phyloP scores from a whole-genome alignment of 2,113 vertebrate species.

The Anolis sagrei region DNA sequence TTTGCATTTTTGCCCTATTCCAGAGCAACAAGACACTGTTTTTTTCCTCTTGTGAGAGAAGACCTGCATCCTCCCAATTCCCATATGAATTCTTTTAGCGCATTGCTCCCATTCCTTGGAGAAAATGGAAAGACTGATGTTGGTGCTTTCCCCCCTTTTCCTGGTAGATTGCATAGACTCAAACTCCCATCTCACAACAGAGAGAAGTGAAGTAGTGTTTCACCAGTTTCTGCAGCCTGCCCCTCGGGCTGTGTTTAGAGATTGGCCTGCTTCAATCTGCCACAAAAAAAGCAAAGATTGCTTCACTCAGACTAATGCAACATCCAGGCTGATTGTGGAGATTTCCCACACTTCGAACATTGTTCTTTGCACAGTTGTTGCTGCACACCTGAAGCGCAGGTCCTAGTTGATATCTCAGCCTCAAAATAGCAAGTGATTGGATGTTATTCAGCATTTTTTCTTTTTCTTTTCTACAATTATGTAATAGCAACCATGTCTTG shows the following conservation, averaged over 20 bases:
- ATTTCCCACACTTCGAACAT: neutral
- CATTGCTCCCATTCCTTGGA: neutral
- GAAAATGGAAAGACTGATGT: neutral
- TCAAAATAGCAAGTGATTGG: neutral
- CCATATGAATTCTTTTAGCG: neutral
- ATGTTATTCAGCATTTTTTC: no score
- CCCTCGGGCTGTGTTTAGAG: neutral
- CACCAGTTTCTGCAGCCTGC: fast-evolving
- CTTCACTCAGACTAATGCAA: neutral
- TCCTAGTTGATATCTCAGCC: fast-evolving
- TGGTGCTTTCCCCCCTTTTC: neutral
- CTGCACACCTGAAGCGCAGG: neutral
- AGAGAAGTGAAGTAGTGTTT: no score
- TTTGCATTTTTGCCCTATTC: neutral
- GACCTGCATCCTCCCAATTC: neutral
- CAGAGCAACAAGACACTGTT: neutral
- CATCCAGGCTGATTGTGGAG: neutral
- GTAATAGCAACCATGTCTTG: fast-evolving
- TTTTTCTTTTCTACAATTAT: no score
- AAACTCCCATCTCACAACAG: neutral
- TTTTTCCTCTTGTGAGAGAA: neutral
- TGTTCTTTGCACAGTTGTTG: neutral
- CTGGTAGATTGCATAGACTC: neutral
- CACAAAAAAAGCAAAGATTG: neutral
- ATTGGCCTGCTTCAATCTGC: neutral